A percentile compares a stretch with the other conserved stretches of the same genome.
Evolutionary conservation across 2,113 vertebrate genomes (phyloP).

Genomic region (Tyrannus savana): DNA sequence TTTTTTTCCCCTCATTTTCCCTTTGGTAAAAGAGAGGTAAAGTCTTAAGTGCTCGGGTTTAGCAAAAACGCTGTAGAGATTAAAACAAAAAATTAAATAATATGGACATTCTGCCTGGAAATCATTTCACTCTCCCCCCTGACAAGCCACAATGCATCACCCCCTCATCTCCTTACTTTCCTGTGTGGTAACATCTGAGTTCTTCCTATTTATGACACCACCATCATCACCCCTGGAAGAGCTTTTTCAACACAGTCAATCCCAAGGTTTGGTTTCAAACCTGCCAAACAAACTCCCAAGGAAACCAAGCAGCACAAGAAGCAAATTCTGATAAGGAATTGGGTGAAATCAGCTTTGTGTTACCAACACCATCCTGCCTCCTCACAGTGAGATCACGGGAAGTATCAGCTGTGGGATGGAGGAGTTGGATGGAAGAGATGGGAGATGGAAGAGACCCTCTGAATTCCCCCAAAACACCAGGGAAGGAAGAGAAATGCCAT

Average conservation of each 20-base stretch:
- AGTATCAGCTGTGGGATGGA: neutral
- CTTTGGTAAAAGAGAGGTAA: neutral
- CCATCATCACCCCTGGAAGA: neutral
- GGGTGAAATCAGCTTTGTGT: neutral
- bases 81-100: neutral
- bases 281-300: neutral
- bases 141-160: neutral
- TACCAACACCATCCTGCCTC: neutral
- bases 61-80: neutral
- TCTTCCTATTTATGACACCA: neutral
- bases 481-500: neutral
- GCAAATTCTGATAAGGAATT: neutral
- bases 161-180: neutral
- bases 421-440: neutral
- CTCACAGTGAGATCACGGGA: rapidly evolving
- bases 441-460: neutral
- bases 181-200: neutral
- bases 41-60: neutral
- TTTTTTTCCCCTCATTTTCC: neutral
- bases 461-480: neutral
- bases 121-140: neutral
- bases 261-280: neutral
- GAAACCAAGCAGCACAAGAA: neutral
- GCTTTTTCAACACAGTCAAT: neutral
- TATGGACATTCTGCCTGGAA: neutral